These are phyloP conservation scores for Ceratina japonica DNA, from an alignment of 1,140 invertebrate genomes.

Conservation along the genomic window DNA sequence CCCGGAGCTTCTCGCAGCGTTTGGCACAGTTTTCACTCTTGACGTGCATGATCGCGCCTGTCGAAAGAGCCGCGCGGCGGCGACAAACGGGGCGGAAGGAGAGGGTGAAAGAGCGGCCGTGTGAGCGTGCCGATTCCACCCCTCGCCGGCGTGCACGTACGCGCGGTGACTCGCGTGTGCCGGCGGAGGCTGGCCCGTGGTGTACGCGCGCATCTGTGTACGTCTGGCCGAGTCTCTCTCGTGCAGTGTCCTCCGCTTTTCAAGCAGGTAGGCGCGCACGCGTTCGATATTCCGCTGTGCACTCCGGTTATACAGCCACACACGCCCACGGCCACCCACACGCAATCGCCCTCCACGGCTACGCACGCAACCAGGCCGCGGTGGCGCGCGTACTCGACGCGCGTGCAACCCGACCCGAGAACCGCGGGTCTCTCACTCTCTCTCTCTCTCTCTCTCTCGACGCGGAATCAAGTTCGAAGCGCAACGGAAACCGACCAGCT, in stretches of 20 bases:
- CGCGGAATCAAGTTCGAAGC: constrained; percentile 14
- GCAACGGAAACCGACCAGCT: constrained; percentile 18
- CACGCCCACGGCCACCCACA: constrained; percentile 27
- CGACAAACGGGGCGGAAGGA: constrained; percentile 39
- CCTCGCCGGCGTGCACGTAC: not conserved
- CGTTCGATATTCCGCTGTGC: constrained; percentile 58
- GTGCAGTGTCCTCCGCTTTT: constrained; percentile 59
- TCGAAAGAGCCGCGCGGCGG: constrained; percentile 52
- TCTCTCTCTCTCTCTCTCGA: not conserved
- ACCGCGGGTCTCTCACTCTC: too few species aligned
- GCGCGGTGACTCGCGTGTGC: not conserved
- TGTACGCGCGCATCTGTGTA: not conserved
- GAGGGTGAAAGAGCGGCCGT: constrained; percentile 26
- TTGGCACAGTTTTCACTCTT: constrained; percentile 63
- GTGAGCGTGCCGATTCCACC: constrained; percentile 30
- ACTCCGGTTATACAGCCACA: constrained; percentile 28
- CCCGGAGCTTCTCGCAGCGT: constrained; percentile 43
- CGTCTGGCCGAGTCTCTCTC: constrained; percentile 33
- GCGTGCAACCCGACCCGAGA: not conserved
- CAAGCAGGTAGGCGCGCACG: constrained; percentile 22
- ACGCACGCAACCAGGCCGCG: constrained; percentile 17
- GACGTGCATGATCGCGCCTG: constrained; percentile 58
- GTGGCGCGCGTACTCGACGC: constrained; percentile 4
- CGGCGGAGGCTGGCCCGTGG: not conserved
- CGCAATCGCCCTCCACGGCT: not conserved